Percentiles rank a stretch among this genome's conserved stretches.
Evolutionary conservation across 2,113 vertebrate genomes (phyloP).

Genomic region (Platycercus adscitus): DNA sequence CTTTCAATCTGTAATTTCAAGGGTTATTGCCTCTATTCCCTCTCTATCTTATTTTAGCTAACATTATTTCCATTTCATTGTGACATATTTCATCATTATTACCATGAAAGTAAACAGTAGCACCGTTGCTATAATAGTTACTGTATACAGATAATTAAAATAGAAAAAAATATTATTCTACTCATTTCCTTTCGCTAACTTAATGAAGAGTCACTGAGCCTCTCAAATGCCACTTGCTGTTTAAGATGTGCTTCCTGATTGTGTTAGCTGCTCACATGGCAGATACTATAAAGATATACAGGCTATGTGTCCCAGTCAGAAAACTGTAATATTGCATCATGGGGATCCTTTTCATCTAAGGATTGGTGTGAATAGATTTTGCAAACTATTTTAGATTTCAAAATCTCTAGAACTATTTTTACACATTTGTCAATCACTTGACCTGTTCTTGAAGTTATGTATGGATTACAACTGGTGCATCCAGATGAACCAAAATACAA

Average conservation of each 20-base stretch:
- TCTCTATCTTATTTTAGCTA: neutral
- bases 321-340: neutral
- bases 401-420: neutral
- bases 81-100: neutral
- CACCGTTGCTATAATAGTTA: neutral
- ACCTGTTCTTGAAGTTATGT: neutral
- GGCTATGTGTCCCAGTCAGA: neutral
- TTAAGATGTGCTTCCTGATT: neutral
- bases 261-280: neutral
- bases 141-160: neutral
- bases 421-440: neutral
- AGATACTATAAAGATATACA: neutral
- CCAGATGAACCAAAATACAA: neutral
- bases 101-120: neutral
- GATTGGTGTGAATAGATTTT: neutral
- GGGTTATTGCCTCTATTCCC: neutral
- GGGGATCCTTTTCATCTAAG: neutral
- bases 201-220: slow-evolving; percentile 9
- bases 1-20: neutral
- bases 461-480: neutral
- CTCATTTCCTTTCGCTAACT: slow-evolving; percentile 8
- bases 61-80: neutral
- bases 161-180: slow-evolving; percentile 24
- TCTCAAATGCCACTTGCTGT: slow-evolving; percentile 7
- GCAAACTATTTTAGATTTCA: neutral